Evolutionary conservation across 1,140 invertebrate genomes (phyloP).

Genomic region (Rhagoletis zephyria): DNA sequence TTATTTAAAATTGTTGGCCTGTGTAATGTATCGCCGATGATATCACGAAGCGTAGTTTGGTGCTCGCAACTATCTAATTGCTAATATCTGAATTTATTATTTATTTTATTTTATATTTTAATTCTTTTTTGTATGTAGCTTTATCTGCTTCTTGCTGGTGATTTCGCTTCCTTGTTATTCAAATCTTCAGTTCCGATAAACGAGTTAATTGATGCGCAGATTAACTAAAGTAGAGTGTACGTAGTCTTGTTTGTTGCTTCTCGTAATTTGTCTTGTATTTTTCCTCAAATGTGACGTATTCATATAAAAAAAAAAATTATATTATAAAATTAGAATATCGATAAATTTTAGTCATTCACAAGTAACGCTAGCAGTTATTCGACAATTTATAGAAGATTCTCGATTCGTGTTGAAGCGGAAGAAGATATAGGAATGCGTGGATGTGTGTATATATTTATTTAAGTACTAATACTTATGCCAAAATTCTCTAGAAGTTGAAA

Average conservation of each 20-base stretch:
- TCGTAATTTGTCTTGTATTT: too few relatives aligned
- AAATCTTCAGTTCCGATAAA: constrained; percentile 6
- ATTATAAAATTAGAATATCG: not conserved
- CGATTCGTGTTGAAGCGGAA: too few relatives aligned
- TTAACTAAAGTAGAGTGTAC: not conserved
- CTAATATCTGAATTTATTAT: not conserved
- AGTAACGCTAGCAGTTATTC: too few relatives aligned
- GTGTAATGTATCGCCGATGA: not conserved
- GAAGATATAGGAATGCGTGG: too few relatives aligned
- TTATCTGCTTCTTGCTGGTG: not conserved
- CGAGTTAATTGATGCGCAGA: not conserved
- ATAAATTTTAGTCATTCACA: too few relatives aligned
- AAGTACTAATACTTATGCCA: too few relatives aligned
- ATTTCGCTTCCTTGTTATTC: constrained; percentile 29
- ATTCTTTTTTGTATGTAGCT: constrained; percentile 7
- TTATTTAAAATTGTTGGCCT: too few relatives aligned
- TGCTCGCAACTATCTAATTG: constrained; percentile 2
- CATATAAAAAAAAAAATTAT: not conserved
- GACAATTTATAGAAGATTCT: too few relatives aligned
- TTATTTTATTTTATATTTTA: not conserved
- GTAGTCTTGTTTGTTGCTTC: not conserved
- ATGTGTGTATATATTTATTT: too few relatives aligned
- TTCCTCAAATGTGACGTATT: not conserved
- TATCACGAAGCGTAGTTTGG: constrained; percentile 1
- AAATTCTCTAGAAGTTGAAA: too few relatives aligned